Conservation (phyloP, 2,888 invertebrate genomes). For the Prostheceraeus crozeri region DNA sequence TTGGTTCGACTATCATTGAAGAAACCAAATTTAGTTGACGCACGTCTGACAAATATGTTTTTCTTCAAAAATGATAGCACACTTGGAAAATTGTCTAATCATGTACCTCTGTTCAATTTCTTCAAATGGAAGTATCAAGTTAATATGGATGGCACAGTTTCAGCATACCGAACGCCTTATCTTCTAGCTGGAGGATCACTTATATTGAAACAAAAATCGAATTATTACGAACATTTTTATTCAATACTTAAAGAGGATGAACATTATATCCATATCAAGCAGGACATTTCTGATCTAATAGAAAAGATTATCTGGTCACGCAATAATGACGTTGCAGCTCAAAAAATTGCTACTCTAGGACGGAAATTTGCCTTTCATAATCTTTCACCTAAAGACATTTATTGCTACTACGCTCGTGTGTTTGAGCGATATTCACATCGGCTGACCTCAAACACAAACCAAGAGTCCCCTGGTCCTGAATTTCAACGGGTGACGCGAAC, state of each 20-base stretch:
- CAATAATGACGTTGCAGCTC: constrained; percentile 51
- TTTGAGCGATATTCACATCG: background rate
- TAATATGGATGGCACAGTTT: constrained; percentile 88
- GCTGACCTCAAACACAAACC: too few species aligned
- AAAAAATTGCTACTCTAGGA: constrained; percentile 49
- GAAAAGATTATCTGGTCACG: constrained; percentile 63
- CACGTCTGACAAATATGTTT: constrained; percentile 86
- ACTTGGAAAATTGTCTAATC: constrained; percentile 76
- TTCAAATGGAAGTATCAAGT: constrained; percentile 93
- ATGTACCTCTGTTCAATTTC: constrained; percentile 82
- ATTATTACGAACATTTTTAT: constrained; percentile 92
- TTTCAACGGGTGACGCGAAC: too few species aligned
- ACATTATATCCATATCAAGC: constrained; percentile 75
- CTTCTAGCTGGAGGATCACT: constrained; percentile 77
- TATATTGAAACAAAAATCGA: constrained; percentile 81
- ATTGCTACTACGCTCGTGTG: constrained; percentile 69
- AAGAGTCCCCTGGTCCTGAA: too few species aligned
- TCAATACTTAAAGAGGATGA: constrained; percentile 61
- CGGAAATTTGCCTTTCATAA: constrained; percentile 66
- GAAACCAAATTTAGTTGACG: constrained; percentile 74
- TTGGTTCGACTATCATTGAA: constrained; percentile 70
- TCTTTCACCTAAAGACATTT: constrained; percentile 72
- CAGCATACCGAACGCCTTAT: constrained; percentile 86
- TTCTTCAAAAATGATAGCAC: constrained; percentile 76
- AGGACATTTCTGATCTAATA: constrained; percentile 72